Conservation (phyloP, 2,888 invertebrate species). For the Dryobotodes eremita region DNA sequence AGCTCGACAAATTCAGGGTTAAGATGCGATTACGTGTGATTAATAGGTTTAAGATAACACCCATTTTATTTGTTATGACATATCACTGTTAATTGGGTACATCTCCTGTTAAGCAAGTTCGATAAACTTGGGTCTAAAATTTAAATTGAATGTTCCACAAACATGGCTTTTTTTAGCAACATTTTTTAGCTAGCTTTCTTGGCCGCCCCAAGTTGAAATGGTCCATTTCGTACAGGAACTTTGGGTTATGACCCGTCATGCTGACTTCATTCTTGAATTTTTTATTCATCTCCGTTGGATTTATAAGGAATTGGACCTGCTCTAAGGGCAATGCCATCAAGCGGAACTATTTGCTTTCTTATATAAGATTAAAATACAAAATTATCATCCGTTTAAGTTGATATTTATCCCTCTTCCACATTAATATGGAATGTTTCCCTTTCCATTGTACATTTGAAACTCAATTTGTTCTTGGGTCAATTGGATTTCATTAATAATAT, state of each 20-base stretch:
- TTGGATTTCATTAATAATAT: background rate
- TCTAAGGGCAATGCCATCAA: constrained; percentile 34
- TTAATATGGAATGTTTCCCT: background rate
- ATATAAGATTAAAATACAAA: constrained; percentile 16
- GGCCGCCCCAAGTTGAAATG: background rate
- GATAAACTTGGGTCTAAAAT: constrained; percentile 32
- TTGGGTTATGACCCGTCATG: constrained; percentile 15
- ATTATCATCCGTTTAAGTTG: constrained; percentile 1
- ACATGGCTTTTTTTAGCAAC: background rate
- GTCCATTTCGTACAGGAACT: constrained; percentile 1
- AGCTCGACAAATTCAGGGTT: constrained; percentile 65
- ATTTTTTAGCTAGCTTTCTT: constrained; percentile 10
- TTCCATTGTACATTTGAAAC: background rate
- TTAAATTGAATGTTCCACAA: constrained; percentile 4
- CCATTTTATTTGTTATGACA: constrained; percentile 50
- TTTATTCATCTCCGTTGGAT: constrained; percentile 15
- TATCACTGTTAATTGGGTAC: constrained; percentile 50
- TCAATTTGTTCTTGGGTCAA: background rate
- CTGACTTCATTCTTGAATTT: constrained; percentile 27
- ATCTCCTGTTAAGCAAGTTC: constrained; percentile 54
- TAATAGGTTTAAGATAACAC: constrained; percentile 69
- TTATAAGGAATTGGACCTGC: constrained; percentile 16
- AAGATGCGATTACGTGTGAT: constrained; percentile 65
- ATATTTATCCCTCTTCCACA: background rate
- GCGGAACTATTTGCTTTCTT: constrained; percentile 39